A percentile compares a stretch with the other conserved stretches of the same genome.
Conservation (phyloP, 2,113 vertebrate genomes). For the Oxyruncus cristatus region DNA sequence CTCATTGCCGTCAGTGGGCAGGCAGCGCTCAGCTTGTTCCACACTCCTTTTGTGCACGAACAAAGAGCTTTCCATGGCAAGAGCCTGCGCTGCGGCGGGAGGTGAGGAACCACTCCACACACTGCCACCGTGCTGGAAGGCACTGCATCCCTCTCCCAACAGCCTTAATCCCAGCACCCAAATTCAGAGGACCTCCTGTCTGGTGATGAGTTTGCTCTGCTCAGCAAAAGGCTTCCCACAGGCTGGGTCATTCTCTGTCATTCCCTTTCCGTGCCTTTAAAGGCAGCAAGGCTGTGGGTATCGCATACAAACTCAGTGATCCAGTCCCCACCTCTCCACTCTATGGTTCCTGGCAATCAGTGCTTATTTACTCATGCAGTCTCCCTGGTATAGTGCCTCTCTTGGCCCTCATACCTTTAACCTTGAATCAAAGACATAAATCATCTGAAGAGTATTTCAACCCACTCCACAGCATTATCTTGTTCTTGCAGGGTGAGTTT, state of each 20-base stretch:
- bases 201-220: not conserved
- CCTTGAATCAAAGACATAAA: not conserved
- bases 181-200: not conserved
- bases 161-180: not conserved
- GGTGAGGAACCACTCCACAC: not conserved
- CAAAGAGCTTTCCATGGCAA: constrained; percentile 39
- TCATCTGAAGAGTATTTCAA: not conserved
- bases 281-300: not conserved
- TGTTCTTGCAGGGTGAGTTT: not conserved
- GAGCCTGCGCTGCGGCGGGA: constrained; percentile 9
- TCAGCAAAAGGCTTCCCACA: not conserved
- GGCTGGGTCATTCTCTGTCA: not conserved
- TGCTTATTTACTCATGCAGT: not conserved
- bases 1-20: not conserved
- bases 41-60: constrained; percentile 10
- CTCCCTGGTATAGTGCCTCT: not conserved
- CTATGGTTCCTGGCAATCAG: not conserved
- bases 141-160: not conserved
- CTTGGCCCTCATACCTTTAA: not conserved
- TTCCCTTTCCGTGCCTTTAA: not conserved
- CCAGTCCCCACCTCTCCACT: not conserved
- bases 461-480: not conserved
- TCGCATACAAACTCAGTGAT: not conserved
- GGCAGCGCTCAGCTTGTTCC: constrained; percentile 15
- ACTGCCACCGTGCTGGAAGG: not conserved